Conservation (phyloP, 1,140 invertebrate genomes). For the Vanessa atalanta region DNA sequence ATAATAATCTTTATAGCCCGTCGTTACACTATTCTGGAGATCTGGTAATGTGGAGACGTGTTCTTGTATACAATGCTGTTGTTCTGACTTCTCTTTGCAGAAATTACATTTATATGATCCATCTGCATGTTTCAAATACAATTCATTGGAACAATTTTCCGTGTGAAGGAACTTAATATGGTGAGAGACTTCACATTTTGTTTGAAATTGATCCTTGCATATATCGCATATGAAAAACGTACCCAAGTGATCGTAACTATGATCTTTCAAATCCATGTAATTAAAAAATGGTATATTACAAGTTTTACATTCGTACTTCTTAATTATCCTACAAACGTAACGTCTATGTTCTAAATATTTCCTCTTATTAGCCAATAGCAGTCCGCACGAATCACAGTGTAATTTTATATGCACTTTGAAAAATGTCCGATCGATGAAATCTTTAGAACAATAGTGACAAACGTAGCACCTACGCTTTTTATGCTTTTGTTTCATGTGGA, state of each 20-base stretch:
- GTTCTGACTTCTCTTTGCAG: constrained; percentile 56
- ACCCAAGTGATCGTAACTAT: constrained; percentile 61
- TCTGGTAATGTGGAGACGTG: constrained; percentile 56
- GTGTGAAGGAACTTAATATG: constrained; percentile 65
- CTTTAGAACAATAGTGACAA: constrained; percentile 66
- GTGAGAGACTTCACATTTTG: constrained; percentile 59
- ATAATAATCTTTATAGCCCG: constrained; percentile 63
- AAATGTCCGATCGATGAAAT: constrained; percentile 65
- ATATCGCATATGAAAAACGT: constrained; percentile 61
- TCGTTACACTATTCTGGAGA: constrained; percentile 53
- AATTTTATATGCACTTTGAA: constrained; percentile 72
- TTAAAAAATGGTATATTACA: constrained; percentile 55
- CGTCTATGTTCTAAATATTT: constrained; percentile 54
- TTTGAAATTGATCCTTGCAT: constrained; percentile 65
- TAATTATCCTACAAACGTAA: constrained; percentile 48
- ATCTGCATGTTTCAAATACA: constrained; percentile 48
- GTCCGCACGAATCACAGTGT: constrained; percentile 62
- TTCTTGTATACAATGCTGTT: constrained; percentile 48
- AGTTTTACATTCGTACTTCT: constrained; percentile 57
- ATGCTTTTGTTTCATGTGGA: constrained; percentile 61
- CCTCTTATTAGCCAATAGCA: constrained; percentile 50
- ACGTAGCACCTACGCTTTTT: constrained; percentile 72
- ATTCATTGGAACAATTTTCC: constrained; percentile 39
- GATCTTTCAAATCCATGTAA: constrained; percentile 67
- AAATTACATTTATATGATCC: constrained; percentile 63